These are phyloP conservation scores for Calephelis virginiensis DNA, from an alignment of 1,140 invertebrate species.

Conservation along the genomic window DNA sequence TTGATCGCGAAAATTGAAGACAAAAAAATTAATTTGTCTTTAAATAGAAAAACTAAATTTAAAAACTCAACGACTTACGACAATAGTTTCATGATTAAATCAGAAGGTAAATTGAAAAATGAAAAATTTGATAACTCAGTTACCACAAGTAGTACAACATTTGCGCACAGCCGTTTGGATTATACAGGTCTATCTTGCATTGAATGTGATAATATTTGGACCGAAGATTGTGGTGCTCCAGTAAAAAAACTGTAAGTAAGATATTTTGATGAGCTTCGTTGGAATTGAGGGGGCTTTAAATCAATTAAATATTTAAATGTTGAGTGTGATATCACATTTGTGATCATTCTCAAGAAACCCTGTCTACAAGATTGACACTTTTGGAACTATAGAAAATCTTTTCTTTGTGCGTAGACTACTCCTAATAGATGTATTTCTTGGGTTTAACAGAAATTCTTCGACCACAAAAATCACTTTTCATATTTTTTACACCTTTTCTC, in stretches of 20 bases:
- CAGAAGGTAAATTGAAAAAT: not conserved
- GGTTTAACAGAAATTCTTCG: too few species aligned
- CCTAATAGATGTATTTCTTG: too few species aligned
- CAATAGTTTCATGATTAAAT: not conserved
- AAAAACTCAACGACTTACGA: not conserved
- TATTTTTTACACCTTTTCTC: too few species aligned
- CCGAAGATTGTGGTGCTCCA: conserved; percentile 43
- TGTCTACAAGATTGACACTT: too few species aligned
- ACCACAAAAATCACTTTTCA: too few species aligned
- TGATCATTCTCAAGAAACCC: too few species aligned
- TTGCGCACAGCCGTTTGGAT: not conserved
- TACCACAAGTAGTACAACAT: not conserved
- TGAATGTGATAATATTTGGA: conserved; percentile 46
- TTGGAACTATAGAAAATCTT: too few species aligned
- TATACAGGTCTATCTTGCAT: conserved; percentile 39
- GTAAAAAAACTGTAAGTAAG: conserved; percentile 49
- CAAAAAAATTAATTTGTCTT: not conserved
- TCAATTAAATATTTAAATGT: too few species aligned
- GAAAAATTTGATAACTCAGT: not conserved
- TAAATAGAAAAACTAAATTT: not conserved
- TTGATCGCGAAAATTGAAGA: not conserved
- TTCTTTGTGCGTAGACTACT: too few species aligned
- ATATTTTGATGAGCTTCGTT: too few species aligned
- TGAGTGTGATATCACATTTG: too few species aligned
- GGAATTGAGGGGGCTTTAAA: too few species aligned